These are phyloP conservation scores for Mungos mungo DNA, from an alignment of 2,113 vertebrate species.

Conservation along the genomic window DNA sequence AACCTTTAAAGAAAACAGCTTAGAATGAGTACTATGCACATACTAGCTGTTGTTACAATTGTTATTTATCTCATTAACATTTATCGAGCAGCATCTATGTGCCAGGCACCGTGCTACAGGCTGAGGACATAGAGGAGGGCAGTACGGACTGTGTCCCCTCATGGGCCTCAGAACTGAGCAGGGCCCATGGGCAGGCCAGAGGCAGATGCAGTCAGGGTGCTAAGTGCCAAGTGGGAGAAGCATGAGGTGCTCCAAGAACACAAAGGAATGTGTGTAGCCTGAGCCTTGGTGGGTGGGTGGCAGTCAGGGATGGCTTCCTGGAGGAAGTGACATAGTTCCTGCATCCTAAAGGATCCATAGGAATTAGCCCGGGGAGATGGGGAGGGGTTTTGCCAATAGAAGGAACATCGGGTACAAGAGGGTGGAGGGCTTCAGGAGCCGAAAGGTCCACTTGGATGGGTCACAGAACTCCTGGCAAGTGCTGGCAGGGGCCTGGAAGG, in stretches of 20 bases:
- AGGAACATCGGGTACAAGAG: neutral
- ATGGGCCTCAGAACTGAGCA: too few species aligned
- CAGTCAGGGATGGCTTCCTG: neutral
- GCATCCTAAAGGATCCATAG: rapidly evolving
- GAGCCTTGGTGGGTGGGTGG: neutral
- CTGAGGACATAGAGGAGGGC: neutral
- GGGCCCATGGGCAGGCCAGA: neutral
- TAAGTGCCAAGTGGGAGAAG: neutral
- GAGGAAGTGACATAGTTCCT: neutral
- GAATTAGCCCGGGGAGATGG: neutral
- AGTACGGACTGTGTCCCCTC: neutral
- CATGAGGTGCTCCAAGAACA: neutral
- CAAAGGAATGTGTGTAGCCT: neutral
- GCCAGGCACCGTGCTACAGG: neutral
- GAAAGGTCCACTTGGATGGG: neutral
- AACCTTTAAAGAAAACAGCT: neutral
- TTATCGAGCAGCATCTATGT: rapidly evolving
- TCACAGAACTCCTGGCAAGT: rapidly evolving
- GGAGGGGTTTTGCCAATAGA: neutral
- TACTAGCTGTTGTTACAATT: neutral
- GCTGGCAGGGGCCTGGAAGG: neutral
- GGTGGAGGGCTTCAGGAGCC: neutral
- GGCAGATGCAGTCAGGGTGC: neutral
- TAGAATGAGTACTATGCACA: rapidly evolving
- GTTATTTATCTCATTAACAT: neutral